These are phyloP conservation scores for Drosophila seguyi DNA, from an alignment of 1,140 invertebrate genomes.

Conservation along the genomic window DNA sequence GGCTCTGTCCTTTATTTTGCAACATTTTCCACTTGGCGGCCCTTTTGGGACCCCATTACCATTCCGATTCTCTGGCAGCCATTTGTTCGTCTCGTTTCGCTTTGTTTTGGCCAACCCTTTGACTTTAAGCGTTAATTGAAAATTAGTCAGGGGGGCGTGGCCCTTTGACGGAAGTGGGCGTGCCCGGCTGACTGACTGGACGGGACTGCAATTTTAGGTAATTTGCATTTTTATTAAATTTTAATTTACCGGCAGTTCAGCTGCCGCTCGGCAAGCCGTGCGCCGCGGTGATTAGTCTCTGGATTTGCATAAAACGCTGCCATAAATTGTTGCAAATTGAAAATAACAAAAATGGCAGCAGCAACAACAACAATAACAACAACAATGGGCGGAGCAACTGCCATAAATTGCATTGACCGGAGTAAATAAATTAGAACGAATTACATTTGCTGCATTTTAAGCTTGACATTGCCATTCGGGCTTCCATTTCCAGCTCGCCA, in stretches of 20 bases:
- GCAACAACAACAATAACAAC: conserved; percentile 7
- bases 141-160: conserved; percentile 60
- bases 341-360: conserved; percentile 38
- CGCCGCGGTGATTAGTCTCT: conserved; percentile 64
- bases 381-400: conserved; percentile 38
- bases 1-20: conserved; percentile 43
- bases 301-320: conserved; percentile 76
- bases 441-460: conserved; percentile 67
- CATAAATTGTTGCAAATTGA: conserved; percentile 77
- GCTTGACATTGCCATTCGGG: conserved; percentile 26
- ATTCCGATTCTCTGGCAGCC: neutral
- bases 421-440: conserved; percentile 79
- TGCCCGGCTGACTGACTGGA: conserved; percentile 34
- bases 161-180: conserved; percentile 57
- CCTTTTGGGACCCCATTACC: conserved; percentile 16
- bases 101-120: conserved; percentile 50
- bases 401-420: conserved; percentile 71
- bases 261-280: conserved; percentile 18
- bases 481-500: conserved; percentile 31
- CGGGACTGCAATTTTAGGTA: conserved; percentile 63
- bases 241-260: conserved; percentile 60
- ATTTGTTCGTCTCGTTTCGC: conserved; percentile 15
- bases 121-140: conserved; percentile 73
- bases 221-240: conserved; percentile 83
- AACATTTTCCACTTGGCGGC: conserved; percentile 67